phyloP scores from a whole-genome alignment of 2,797 vertebrate species.

The Glossophaga mutica region DNA sequence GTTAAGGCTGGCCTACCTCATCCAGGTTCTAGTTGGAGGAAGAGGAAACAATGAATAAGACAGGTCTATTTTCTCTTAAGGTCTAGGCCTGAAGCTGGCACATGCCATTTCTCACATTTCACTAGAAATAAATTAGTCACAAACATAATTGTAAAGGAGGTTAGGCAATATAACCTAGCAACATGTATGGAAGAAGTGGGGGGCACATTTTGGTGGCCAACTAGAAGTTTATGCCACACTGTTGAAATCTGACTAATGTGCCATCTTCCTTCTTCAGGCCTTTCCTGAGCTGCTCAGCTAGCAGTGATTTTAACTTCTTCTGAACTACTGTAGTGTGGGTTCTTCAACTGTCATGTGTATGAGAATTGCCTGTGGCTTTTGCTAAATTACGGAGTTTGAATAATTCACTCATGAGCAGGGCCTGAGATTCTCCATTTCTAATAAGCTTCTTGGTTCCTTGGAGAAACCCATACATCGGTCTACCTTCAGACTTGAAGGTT shows the following conservation, averaged over 20 bases:
- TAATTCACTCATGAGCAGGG: not conserved
- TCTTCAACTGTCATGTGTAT: not conserved
- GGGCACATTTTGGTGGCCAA: not conserved
- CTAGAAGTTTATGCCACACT: not conserved
- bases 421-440: conserved; percentile 18
- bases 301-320: conserved; percentile 13
- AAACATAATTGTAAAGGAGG: not conserved
- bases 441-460: not conserved
- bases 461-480: not conserved
- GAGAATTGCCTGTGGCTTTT: conserved; percentile 13
- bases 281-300: not conserved
- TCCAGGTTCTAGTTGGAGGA: not conserved
- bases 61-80: not conserved
- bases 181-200: not conserved
- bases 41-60: not conserved
- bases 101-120: not conserved
- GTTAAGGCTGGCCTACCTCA: not conserved
- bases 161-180: not conserved
- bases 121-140: not conserved
- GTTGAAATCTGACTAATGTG: not conserved
- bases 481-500: not conserved
- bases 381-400: conserved; percentile 5
- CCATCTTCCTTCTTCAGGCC: not conserved
- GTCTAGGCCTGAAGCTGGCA: not conserved
- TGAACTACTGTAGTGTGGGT: not conserved